Evolutionary conservation across 2,113 vertebrate species (phyloP).

Genomic region (Etia nguti): DNA sequence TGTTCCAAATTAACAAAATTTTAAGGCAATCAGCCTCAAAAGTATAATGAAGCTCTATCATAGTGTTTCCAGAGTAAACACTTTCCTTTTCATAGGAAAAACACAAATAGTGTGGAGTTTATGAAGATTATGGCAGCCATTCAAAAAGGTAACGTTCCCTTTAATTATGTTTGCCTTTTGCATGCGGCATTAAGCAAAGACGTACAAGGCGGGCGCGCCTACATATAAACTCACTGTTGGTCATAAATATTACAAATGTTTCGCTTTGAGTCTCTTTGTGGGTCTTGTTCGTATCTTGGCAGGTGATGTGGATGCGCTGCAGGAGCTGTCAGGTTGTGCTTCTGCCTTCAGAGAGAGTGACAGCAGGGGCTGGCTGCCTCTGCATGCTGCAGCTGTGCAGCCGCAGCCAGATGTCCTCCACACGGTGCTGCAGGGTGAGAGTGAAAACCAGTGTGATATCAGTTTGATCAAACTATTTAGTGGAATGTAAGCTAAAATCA

Average conservation of each 20-base stretch:
- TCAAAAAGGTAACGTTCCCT: slow-evolving; percentile 68
- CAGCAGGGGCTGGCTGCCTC: slow-evolving; percentile 75
- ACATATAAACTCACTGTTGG: neutral
- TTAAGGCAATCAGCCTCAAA: neutral
- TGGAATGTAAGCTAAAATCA: neutral
- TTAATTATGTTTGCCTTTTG: neutral
- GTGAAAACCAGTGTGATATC: neutral
- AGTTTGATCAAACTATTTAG: neutral
- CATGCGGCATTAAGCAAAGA: neutral
- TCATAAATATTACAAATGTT: neutral
- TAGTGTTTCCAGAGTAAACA: neutral
- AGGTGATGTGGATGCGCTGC: slow-evolving; percentile 76
- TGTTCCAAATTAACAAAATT: neutral
- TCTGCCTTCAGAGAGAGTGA: slow-evolving; percentile 79
- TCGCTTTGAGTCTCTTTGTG: neutral
- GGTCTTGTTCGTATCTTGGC: neutral
- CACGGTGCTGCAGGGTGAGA: slow-evolving; percentile 77
- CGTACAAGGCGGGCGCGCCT: rapidly evolving
- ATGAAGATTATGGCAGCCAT: slow-evolving; percentile 77
- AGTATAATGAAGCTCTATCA: neutral
- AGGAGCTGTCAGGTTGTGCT: slow-evolving; percentile 60
- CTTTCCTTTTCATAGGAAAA: slow-evolving; percentile 57
- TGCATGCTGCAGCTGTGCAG: slow-evolving; percentile 75
- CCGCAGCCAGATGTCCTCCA: slow-evolving; percentile 72
- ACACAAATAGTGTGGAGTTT: slow-evolving; percentile 73